Percentiles rank a stretch among this genome's conserved stretches.
These are phyloP conservation scores for Muscina levida DNA, from an alignment of 2,888 invertebrate genomes.

Conservation along the genomic window DNA sequence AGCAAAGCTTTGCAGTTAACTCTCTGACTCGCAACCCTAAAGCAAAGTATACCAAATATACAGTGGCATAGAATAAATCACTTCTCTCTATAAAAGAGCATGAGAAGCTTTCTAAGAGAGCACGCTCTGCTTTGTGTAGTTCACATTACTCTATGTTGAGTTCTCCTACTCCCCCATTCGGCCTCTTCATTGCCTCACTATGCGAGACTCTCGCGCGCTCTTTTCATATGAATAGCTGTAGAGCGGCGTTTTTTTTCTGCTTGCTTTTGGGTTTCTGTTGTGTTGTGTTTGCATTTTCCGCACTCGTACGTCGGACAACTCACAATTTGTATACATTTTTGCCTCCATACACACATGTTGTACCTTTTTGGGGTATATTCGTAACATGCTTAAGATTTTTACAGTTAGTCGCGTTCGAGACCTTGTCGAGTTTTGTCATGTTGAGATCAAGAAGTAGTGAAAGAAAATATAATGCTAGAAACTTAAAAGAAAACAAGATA, in stretches of 20 bases:
- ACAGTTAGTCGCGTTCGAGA: constrained; percentile 81
- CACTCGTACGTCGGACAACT: constrained; percentile 41
- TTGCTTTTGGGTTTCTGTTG: constrained; percentile 41
- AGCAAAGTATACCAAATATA: too few species aligned
- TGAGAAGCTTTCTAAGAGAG: too few species aligned
- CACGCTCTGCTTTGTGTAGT: too few species aligned
- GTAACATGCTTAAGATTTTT: constrained; percentile 78
- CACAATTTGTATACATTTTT: constrained; percentile 48
- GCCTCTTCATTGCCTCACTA: too few species aligned
- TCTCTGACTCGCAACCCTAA: too few species aligned
- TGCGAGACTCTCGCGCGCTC: too few species aligned
- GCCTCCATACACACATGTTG: constrained; percentile 60
- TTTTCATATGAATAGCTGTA: neutral
- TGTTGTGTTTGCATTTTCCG: constrained; percentile 41
- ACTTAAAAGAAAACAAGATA: constrained; percentile 21
- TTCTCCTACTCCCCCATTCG: too few species aligned
- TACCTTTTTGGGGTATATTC: constrained; percentile 78
- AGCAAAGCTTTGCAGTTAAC: too few species aligned
- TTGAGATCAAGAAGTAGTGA: constrained; percentile 71
- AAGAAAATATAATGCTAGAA: constrained; percentile 48
- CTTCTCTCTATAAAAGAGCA: too few species aligned
- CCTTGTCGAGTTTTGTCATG: constrained; percentile 80
- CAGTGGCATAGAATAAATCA: too few species aligned
- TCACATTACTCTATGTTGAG: too few species aligned
- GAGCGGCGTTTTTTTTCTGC: neutral